Evolutionary conservation across 2,113 vertebrate genomes (phyloP).

Genomic region (Columba janthina): DNA sequence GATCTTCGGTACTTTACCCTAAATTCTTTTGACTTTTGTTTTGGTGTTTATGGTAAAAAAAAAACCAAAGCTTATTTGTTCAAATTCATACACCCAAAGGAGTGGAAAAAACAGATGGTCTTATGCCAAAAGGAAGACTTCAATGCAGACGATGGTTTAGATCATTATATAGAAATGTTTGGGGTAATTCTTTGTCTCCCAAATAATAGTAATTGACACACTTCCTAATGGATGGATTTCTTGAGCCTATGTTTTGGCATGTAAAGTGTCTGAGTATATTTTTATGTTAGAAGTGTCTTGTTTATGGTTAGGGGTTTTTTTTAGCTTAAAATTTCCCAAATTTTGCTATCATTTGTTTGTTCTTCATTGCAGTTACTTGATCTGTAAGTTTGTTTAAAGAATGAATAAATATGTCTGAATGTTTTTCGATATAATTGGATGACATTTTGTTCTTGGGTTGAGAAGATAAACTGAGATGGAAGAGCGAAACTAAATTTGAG

Average conservation of each 20-base stretch:
- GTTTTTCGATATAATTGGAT: not conserved
- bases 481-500: not conserved
- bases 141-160: not conserved
- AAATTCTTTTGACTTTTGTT: not conserved
- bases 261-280: not conserved
- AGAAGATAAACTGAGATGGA: not conserved
- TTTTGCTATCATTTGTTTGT: not conserved
- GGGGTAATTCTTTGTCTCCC: not conserved
- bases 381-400: not conserved
- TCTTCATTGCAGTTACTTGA: conserved; percentile 4
- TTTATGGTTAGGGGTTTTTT: not conserved
- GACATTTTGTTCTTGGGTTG: not conserved
- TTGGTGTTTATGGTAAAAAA: not conserved
- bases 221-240: not conserved
- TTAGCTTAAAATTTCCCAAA: not conserved
- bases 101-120: not conserved
- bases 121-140: not conserved
- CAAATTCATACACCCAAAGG: not conserved
- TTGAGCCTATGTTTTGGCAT: not conserved
- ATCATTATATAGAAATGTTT: not conserved
- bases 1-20: not conserved
- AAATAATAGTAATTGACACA: not conserved
- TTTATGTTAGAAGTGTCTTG: not conserved
- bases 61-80: not conserved
- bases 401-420: conserved; percentile 28